phyloP scores from a whole-genome alignment of 2,113 vertebrate genomes.

The Verasper variegatus region DNA sequence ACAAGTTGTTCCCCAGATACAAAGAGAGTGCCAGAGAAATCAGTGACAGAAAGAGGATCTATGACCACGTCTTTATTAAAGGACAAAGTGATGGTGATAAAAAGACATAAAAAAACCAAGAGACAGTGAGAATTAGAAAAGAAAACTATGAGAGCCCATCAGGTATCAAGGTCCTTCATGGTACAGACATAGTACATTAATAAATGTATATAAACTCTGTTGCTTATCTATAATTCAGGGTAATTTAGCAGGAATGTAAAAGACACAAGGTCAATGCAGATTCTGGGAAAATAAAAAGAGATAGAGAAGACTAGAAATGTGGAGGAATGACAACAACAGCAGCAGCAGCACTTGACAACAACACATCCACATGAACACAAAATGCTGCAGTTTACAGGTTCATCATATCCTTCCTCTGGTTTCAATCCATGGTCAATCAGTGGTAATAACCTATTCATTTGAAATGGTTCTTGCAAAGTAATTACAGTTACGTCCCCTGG shows the following conservation, averaged over 20 bases:
- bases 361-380: conserved; percentile 18
- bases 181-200: not conserved
- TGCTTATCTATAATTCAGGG: conserved; percentile 34
- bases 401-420: conserved; percentile 12
- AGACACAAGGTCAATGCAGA: conserved; percentile 34
- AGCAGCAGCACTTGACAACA: not conserved
- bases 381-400: conserved; percentile 22
- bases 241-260: conserved; percentile 40
- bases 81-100: not conserved
- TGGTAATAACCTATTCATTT: conserved; percentile 53
- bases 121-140: not conserved
- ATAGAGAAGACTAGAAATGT: not conserved
- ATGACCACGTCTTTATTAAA: not conserved
- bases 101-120: not conserved
- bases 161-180: not conserved
- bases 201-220: conserved; percentile 14
- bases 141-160: not conserved
- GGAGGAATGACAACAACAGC: conserved; percentile 4
- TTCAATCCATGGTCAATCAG: conserved; percentile 37
- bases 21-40: not conserved
- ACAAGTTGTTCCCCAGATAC: not conserved
- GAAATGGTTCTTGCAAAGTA: conserved; percentile 27
- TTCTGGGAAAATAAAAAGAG: not conserved
- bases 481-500: conserved; percentile 36
- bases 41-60: not conserved